A percentile compares a stretch with the other conserved stretches of the same genome.
phyloP scores from a whole-genome alignment of 2,797 vertebrate genomes.

The Siniperca obscura region DNA sequence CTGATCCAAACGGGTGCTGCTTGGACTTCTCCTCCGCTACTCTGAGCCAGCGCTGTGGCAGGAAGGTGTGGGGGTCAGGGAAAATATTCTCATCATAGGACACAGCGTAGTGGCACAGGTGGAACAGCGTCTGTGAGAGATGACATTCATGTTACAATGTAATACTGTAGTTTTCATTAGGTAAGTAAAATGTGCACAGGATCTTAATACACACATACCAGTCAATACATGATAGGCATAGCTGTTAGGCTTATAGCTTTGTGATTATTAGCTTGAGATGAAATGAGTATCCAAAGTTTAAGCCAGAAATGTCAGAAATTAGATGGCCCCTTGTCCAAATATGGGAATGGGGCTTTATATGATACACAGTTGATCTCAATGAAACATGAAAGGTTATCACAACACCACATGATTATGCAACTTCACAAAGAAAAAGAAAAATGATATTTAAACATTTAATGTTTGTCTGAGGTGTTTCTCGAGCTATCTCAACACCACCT shows the following conservation, averaged over 20 bases:
- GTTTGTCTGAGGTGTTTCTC: no score
- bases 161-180: not conserved
- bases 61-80: slow-evolving; percentile 75
- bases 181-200: not conserved
- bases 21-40: slow-evolving; percentile 58
- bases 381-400: no score
- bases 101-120: slow-evolving; percentile 86
- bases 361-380: no score
- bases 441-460: no score
- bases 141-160: not conserved
- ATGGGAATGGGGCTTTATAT: no score
- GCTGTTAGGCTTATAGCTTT: not conserved
- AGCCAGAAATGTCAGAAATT: not conserved
- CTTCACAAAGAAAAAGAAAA: no score
- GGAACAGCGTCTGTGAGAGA: slow-evolving; percentile 84
- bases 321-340: not conserved
- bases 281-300: not conserved
- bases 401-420: not conserved
- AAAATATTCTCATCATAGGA: slow-evolving; percentile 83
- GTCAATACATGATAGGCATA: not conserved
- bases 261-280: not conserved
- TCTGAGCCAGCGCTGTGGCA: slow-evolving; percentile 84
- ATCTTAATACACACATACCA: not conserved
- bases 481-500: no score
- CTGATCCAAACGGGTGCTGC: slow-evolving; percentile 85